Conservation (phyloP, 2,797 vertebrate species). For the Cossypha polioptera region DNA sequence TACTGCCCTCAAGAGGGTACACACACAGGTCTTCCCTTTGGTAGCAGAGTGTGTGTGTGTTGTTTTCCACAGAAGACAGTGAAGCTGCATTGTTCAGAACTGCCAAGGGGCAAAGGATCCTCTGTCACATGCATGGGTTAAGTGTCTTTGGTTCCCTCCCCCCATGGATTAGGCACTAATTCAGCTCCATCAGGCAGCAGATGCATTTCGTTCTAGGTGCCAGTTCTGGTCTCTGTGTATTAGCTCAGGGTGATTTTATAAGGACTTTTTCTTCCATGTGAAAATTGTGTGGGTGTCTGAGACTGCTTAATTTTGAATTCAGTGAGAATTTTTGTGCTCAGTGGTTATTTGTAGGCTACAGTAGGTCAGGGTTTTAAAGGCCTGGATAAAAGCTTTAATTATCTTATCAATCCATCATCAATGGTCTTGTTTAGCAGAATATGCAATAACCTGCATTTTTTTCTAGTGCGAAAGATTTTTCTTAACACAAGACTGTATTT, state of each 20-base stretch:
- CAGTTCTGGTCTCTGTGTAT: neutral
- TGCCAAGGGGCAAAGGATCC: neutral
- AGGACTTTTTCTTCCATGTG: neutral
- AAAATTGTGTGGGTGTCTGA: neutral
- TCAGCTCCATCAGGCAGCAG: neutral
- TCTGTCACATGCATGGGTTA: fast-evolving
- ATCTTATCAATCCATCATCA: neutral
- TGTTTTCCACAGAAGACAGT: neutral
- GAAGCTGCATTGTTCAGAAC: neutral
- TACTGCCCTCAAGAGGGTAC: neutral
- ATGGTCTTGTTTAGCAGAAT: neutral
- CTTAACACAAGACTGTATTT: neutral
- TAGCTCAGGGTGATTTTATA: neutral
- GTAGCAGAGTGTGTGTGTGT: no score
- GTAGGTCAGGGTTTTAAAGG: neutral
- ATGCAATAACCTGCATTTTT: neutral
- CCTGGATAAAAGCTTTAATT: neutral
- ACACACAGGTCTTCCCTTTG: neutral
- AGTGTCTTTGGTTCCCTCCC: no score
- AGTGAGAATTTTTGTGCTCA: neutral
- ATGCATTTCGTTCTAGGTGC: neutral
- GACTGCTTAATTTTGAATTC: neutral
- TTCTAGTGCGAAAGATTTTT: neutral
- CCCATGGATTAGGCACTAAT: fast-evolving
- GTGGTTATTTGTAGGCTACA: neutral